Evolutionary conservation across 2,888 invertebrate species (phyloP), one percentile per base, ranked within the genome.

Genomic region (Lasius platythorax): DNA sequence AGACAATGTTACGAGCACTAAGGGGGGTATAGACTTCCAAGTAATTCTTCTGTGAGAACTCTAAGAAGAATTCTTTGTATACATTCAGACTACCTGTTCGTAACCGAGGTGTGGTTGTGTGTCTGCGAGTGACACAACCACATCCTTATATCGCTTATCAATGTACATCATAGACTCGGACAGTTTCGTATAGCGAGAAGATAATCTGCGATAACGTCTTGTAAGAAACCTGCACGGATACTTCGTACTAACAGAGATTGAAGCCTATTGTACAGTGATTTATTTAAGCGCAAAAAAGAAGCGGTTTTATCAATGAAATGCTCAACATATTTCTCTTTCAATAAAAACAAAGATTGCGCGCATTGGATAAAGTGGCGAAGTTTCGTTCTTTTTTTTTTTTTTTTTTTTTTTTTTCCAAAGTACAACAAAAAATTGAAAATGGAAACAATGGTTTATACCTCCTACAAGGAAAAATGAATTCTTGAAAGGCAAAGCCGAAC

Each of bases 21-120:
- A 53, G 28, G 5, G 9, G 9, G 18, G 5, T n/a, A n/a, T n/a
- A 63, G 18, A 33, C 3, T 58, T 18, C 9, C 18, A 28, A 58
- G 12, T 18, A 18, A 30, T 40, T 28, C 9, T n/a, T 50, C 2
- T 6, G 8, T 40, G 15, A 37, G 9, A n/a, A 56, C 2, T 6
- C 8, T 40, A 9, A 37, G 9, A n/a, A 56, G 3, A 73, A 5
- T 56, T 1, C n/a, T 28, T 72, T n/a, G 30, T 8, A 15, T 33
- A 53, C 3, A 50, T 40, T 11, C 15, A 3, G 18, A 53, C 73
- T 73, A 28, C 72, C 72, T 73, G 73, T 58, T 37, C 15, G n/a
- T 1, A 37, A 9, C 15, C 12, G 30, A 30, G n/a, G n/a, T n/a
- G 1, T n/a, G n/a, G 3, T 5, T 4, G n/a, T 18, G 18, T 43